A percentile compares a stretch with the other conserved stretches of the same genome.
Conservation (phyloP, 2,888 invertebrate species). For the Conops quadrifasciatus region DNA sequence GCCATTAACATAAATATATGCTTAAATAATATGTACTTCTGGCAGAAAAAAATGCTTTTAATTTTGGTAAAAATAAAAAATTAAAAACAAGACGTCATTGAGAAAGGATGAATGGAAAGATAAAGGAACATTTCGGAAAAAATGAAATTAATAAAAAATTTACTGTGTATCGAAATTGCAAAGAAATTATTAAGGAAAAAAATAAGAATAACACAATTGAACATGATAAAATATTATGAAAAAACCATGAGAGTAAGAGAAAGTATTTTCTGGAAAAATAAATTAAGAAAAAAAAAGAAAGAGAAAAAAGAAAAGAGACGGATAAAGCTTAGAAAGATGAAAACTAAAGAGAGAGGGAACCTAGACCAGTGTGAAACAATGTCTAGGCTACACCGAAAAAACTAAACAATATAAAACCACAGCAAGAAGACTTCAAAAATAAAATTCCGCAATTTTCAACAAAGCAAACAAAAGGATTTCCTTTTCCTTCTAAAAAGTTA, state of each 20-base stretch:
- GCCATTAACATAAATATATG: slow-evolving; percentile 29
- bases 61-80: slow-evolving; percentile 31
- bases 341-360: slow-evolving; percentile 21
- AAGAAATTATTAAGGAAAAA: slow-evolving; percentile 46
- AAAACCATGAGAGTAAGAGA: background rate
- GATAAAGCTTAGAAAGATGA: slow-evolving; percentile 27
- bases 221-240: slow-evolving; percentile 17
- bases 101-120: background rate
- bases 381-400: too few species aligned
- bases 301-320: slow-evolving; percentile 19
- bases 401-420: too few species aligned
- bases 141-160: background rate
- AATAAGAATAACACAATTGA: slow-evolving; percentile 34
- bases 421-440: too few species aligned
- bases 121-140: background rate
- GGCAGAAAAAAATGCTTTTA: slow-evolving; percentile 35
- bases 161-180: slow-evolving; percentile 36
- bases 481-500: too few species aligned
- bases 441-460: too few species aligned
- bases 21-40: slow-evolving; percentile 42
- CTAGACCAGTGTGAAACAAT: slow-evolving; percentile 17
- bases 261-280: slow-evolving; percentile 16
- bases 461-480: too few species aligned
- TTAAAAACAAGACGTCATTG: slow-evolving; percentile 29
- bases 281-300: slow-evolving; percentile 31